Conservation (phyloP, 2,797 vertebrate species). For the Characodon lateralis region DNA sequence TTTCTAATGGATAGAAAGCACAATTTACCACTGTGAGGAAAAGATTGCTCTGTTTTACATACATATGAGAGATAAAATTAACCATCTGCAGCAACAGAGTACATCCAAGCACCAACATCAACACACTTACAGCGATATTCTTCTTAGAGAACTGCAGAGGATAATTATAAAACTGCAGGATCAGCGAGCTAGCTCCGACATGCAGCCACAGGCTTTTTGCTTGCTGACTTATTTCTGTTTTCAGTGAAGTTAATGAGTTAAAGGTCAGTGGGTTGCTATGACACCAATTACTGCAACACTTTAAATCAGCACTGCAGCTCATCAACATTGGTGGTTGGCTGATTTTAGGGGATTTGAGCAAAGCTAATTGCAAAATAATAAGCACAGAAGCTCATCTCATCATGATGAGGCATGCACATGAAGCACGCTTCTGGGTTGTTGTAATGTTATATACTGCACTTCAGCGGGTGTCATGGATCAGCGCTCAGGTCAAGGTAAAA, state of each 20-base stretch:
- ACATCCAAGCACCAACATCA: conserved; percentile 14
- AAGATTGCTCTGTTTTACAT: conserved; percentile 42
- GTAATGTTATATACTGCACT: conserved; percentile 36
- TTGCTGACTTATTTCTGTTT: conserved; percentile 48
- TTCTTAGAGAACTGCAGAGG: conserved; percentile 34
- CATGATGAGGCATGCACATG: conserved; percentile 16
- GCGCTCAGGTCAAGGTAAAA: conserved; percentile 11
- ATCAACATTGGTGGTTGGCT: conserved; percentile 39
- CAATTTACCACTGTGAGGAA: conserved; percentile 45
- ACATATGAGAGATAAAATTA: conserved; percentile 39
- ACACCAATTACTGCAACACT: conserved; percentile 76
- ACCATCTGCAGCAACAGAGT: conserved; percentile 19
- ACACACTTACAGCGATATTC: conserved; percentile 14
- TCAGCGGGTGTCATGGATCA: conserved; percentile 27
- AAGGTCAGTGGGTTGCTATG: conserved; percentile 71
- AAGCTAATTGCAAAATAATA: conserved; percentile 68
- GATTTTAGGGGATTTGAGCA: conserved; percentile 47
- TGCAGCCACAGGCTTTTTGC: conserved; percentile 39
- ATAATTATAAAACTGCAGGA: conserved; percentile 60
- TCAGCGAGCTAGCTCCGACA: conserved; percentile 54
- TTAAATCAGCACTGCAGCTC: conserved; percentile 63
- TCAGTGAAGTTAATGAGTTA: conserved; percentile 68
- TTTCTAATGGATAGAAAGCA: conserved; percentile 61
- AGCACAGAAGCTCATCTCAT: conserved; percentile 43
- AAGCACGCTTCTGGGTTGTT: conserved; percentile 35